Percentiles rank a stretch among this genome's conserved stretches.
Conservation (phyloP, 2,113 vertebrate genomes). For the Cariama cristata region DNA sequence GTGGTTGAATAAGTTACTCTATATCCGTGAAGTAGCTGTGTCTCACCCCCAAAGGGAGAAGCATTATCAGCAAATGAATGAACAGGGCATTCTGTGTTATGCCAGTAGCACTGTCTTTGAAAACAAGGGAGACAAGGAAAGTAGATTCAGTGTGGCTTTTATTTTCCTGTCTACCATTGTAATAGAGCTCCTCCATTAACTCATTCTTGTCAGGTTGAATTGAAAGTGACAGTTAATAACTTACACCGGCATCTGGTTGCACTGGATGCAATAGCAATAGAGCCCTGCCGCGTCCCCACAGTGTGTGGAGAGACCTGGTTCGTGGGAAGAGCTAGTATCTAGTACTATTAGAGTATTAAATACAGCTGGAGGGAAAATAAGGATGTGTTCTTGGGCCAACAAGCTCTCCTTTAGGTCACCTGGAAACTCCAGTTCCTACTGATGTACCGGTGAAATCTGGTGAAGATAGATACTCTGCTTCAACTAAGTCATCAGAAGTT, state of each 20-base stretch:
- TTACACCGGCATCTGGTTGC: not conserved
- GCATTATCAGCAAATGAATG: conserved; percentile 56
- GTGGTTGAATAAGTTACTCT: conserved; percentile 57
- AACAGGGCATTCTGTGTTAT: conserved; percentile 39
- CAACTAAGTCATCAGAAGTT: not conserved
- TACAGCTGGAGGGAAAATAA: not conserved
- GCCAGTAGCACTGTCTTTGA: conserved; percentile 37
- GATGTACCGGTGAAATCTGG: accelerated
- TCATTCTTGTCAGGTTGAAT: conserved; percentile 44
- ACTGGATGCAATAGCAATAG: not conserved
- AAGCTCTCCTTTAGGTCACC: not conserved
- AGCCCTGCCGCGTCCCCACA: not conserved
- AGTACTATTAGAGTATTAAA: accelerated
- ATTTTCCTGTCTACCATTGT: conserved; percentile 48
- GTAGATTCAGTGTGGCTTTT: conserved; percentile 24
- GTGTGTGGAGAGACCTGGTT: not conserved
- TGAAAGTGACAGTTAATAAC: conserved; percentile 43
- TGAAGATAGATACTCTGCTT: not conserved
- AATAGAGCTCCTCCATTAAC: conserved; percentile 15
- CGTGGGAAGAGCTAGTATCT: accelerated
- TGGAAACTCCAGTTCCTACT: not conserved
- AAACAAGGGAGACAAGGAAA: conserved; percentile 42
- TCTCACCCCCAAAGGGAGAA: conserved; percentile 30
- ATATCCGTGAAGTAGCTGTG: conserved; percentile 40
- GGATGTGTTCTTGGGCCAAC: not conserved